Evolutionary conservation across 2,113 vertebrate species (phyloP).

Genomic region (Trachemys scripta): DNA sequence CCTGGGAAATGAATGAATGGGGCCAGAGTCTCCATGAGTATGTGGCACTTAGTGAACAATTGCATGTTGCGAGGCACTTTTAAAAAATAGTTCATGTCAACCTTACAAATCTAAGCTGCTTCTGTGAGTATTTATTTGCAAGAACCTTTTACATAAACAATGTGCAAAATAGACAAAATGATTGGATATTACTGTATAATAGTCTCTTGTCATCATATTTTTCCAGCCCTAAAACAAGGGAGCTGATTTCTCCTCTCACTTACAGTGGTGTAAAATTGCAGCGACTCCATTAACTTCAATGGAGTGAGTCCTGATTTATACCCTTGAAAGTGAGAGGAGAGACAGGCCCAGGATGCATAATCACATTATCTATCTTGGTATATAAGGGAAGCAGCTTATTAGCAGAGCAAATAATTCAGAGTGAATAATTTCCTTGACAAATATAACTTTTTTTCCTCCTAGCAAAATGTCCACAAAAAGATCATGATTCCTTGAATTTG

Average conservation of each 20-base stretch:
- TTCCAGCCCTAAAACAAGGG: neutral
- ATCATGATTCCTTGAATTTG: neutral
- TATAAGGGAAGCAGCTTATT: neutral
- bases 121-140: neutral
- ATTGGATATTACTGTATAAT: neutral
- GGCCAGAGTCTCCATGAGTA: neutral
- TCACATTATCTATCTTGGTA: neutral
- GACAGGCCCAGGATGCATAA: fast-evolving
- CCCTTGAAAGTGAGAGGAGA: fast-evolving
- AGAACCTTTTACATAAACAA: neutral
- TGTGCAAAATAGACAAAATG: neutral
- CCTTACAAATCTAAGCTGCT: neutral
- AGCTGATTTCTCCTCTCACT: fast-evolving
- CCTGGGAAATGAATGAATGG: neutral
- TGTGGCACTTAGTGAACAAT: neutral
- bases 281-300: neutral
- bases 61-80: neutral
- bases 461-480: neutral
- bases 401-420: neutral
- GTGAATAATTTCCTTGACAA: neutral
- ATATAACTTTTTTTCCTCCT: neutral
- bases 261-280: neutral
- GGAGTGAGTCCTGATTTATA: neutral
- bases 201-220: neutral
- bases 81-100: neutral